These are phyloP conservation scores for Morpho helenor DNA, from an alignment of 2,888 invertebrate species.

Conservation along the genomic window DNA sequence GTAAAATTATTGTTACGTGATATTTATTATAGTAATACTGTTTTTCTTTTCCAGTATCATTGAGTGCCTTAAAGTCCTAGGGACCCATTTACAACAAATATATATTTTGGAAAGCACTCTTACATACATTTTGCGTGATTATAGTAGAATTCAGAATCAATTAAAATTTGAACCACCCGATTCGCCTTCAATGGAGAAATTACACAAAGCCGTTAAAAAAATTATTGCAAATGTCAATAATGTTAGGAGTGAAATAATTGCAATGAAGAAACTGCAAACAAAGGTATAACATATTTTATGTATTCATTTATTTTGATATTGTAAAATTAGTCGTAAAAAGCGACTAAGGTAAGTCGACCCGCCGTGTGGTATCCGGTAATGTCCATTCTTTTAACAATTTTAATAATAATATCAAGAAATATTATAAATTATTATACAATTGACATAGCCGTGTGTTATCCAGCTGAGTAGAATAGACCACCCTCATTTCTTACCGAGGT, in stretches of 20 bases:
- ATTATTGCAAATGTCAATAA: constrained; percentile 45
- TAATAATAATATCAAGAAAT: no score
- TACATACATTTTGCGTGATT: constrained; percentile 71
- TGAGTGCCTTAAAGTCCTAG: constrained; percentile 73
- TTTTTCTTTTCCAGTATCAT: constrained; percentile 63
- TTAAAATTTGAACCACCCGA: constrained; percentile 59
- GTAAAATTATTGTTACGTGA: no score
- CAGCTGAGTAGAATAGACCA: no score
- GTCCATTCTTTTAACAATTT: no score
- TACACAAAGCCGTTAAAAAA: constrained; percentile 43
- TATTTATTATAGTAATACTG: background rate
- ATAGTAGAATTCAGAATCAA: constrained; percentile 46
- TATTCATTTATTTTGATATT: constrained; percentile 1
- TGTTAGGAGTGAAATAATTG: constrained; percentile 48
- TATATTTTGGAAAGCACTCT: constrained; percentile 78
- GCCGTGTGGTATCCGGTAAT: no score
- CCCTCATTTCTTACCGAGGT: no score
- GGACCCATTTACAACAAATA: constrained; percentile 78
- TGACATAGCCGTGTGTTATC: no score
- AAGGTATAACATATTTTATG: constrained; percentile 40
- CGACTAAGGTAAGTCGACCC: no score
- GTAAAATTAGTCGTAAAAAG: no score
- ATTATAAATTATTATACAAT: no score
- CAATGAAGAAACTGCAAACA: constrained; percentile 44
- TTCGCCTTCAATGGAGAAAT: constrained; percentile 41